phyloP scores from a whole-genome alignment of 2,797 vertebrate genomes.

The Pangasius sanitwongsei region DNA sequence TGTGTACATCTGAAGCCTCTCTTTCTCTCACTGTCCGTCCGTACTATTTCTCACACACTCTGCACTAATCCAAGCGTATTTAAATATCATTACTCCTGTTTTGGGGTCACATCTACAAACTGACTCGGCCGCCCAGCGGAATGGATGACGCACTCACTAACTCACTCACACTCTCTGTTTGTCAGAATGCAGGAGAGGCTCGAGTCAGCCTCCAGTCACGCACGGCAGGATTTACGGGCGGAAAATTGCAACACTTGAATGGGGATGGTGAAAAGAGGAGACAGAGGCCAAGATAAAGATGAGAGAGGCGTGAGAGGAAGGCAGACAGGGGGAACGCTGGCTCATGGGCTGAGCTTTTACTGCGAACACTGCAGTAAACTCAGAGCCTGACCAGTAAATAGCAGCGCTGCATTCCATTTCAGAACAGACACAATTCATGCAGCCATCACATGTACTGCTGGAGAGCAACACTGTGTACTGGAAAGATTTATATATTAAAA shows the following conservation, averaged over 20 bases:
- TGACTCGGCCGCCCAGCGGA: slow-evolving; percentile 40
- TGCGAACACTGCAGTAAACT: slow-evolving; percentile 28
- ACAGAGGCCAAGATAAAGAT: slow-evolving; percentile 52
- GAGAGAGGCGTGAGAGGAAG: slow-evolving; percentile 39
- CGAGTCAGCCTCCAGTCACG: slow-evolving; percentile 70
- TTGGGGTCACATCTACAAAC: slow-evolving; percentile 39
- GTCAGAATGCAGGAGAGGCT: slow-evolving; percentile 64
- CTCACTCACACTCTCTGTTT: slow-evolving; percentile 29
- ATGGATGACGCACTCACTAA: slow-evolving; percentile 35
- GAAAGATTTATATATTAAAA: neutral
- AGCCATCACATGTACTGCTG: too few species aligned
- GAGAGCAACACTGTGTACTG: neutral
- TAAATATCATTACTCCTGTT: slow-evolving; percentile 49
- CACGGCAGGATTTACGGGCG: slow-evolving; percentile 73
- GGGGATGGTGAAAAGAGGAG: slow-evolving; percentile 57
- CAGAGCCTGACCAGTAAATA: slow-evolving; percentile 16
- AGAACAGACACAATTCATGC: neutral
- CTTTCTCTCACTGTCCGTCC: neutral
- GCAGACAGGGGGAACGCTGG: slow-evolving; percentile 14
- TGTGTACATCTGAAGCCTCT: neutral
- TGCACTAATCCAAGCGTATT: slow-evolving; percentile 15
- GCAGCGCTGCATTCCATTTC: slow-evolving; percentile 7
- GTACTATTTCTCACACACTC: slow-evolving; percentile 7
- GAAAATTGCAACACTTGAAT: slow-evolving; percentile 78
- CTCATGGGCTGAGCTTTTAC: slow-evolving; percentile 18